A percentile compares a stretch with the other conserved stretches of the same genome.
Evolutionary conservation across 2,113 vertebrate genomes (phyloP).

Genomic region (Alexandromys fortis): DNA sequence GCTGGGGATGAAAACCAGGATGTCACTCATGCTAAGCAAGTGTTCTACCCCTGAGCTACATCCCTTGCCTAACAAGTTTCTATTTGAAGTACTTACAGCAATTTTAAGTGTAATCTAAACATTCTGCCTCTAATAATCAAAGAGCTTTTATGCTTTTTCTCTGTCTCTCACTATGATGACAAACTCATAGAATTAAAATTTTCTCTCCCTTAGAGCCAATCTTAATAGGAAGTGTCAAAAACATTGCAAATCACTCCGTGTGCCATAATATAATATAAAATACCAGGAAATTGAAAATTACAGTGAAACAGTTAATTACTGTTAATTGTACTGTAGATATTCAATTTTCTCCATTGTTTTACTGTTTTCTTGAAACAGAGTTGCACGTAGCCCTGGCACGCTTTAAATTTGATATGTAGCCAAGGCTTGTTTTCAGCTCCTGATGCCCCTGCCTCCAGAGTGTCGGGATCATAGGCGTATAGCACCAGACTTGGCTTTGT

Average conservation of each 20-base stretch:
- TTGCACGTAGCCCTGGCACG: background rate
- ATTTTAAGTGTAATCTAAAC: slow-evolving; percentile 44
- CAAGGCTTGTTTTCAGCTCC: background rate
- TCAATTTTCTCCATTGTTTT: background rate
- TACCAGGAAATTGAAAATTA: background rate
- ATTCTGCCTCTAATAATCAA: background rate
- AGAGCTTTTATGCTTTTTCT: background rate
- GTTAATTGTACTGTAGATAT: background rate
- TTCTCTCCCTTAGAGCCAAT: background rate
- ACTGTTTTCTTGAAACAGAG: background rate
- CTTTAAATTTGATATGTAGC: background rate
- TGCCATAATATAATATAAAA: background rate
- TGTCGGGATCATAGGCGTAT: background rate
- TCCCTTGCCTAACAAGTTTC: background rate
- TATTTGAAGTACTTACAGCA: background rate
- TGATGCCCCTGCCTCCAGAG: background rate
- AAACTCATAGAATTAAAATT: background rate
- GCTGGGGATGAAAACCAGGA: background rate
- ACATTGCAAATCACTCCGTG: background rate
- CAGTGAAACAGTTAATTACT: background rate
- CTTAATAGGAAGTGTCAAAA: slow-evolving; percentile 13
- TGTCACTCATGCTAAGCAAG: background rate
- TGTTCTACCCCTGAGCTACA: background rate
- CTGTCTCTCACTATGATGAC: background rate
- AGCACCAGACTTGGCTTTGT: background rate